phyloP scores from a whole-genome alignment of 1,140 invertebrate genomes.

The Temnothorax nylanderi region DNA sequence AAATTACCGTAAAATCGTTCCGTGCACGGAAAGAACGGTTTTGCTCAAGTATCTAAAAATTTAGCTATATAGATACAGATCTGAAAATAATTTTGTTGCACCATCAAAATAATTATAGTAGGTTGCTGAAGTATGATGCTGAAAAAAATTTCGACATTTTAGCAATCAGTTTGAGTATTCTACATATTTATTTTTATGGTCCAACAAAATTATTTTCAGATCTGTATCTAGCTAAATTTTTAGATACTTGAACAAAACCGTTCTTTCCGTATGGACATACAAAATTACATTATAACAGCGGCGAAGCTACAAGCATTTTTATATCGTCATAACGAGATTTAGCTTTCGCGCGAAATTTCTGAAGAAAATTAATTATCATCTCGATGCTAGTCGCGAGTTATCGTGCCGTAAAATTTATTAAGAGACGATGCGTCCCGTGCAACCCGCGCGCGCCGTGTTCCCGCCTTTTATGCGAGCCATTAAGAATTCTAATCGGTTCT shows the following conservation, averaged over 20 bases:
- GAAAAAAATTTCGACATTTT: too few relatives aligned
- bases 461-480: constrained; percentile 35
- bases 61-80: too few relatives aligned
- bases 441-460: not conserved
- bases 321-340: constrained; percentile 24
- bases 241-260: too few relatives aligned
- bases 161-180: too few relatives aligned
- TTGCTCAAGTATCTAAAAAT: too few relatives aligned
- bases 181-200: too few relatives aligned
- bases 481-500: constrained; percentile 60
- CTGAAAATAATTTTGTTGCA: too few relatives aligned
- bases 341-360: constrained; percentile 16
- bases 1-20: not conserved
- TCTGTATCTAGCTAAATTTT: too few relatives aligned
- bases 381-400: constrained; percentile 42
- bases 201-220: too few relatives aligned
- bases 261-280: not conserved
- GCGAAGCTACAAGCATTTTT: constrained; percentile 1
- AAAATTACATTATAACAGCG: not conserved
- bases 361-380: constrained; percentile 67
- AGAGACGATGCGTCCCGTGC: constrained; percentile 28
- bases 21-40: not conserved
- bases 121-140: too few relatives aligned
- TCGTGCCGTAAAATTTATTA: constrained; percentile 66
- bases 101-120: too few relatives aligned